These are phyloP conservation scores for Mayetiola destructor DNA, from an alignment of 2,888 invertebrate species.

Conservation along the genomic window DNA sequence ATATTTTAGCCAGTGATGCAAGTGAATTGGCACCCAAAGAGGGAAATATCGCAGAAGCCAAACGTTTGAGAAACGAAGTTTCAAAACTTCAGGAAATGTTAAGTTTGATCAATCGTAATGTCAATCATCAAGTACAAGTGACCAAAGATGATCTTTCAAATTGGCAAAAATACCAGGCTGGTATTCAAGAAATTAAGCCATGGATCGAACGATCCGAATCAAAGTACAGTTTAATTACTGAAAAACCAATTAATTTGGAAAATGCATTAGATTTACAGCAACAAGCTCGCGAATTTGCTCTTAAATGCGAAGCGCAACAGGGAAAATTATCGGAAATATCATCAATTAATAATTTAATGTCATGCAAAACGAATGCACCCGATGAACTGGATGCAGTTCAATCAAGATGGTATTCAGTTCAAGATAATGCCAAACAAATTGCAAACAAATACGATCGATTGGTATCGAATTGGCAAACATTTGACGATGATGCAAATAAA, in stretches of 20 bases:
- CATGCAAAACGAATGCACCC: constrained; percentile 58
- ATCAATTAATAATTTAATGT: constrained; percentile 57
- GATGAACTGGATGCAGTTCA: constrained; percentile 75
- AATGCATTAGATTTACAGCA: constrained; percentile 70
- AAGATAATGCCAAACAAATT: constrained; percentile 63
- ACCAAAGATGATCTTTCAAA: constrained; percentile 65
- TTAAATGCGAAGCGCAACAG: constrained; percentile 63
- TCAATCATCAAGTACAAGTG: constrained; percentile 59
- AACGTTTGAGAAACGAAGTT: constrained; percentile 60
- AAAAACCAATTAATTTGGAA: constrained; percentile 60
- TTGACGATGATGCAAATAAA: constrained; percentile 61
- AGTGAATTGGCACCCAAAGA: constrained; percentile 51
- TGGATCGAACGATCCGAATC: constrained; percentile 80
- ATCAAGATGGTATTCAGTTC: constrained; percentile 72
- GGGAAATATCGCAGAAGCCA: constrained; percentile 53
- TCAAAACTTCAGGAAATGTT: constrained; percentile 59
- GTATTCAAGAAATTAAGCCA: constrained; percentile 65
- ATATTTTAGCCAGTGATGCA: constrained; percentile 61
- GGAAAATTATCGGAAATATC: constrained; percentile 60
- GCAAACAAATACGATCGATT: constrained; percentile 64
- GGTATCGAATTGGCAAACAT: constrained; percentile 64
- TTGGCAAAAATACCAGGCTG: constrained; percentile 73
- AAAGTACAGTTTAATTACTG: constrained; percentile 43
- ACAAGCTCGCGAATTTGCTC: constrained; percentile 54
- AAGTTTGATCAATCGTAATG: constrained; percentile 57